Evolutionary conservation across 2,797 vertebrate species (phyloP).

Genomic region (Brachyrhaphis roseni): DNA sequence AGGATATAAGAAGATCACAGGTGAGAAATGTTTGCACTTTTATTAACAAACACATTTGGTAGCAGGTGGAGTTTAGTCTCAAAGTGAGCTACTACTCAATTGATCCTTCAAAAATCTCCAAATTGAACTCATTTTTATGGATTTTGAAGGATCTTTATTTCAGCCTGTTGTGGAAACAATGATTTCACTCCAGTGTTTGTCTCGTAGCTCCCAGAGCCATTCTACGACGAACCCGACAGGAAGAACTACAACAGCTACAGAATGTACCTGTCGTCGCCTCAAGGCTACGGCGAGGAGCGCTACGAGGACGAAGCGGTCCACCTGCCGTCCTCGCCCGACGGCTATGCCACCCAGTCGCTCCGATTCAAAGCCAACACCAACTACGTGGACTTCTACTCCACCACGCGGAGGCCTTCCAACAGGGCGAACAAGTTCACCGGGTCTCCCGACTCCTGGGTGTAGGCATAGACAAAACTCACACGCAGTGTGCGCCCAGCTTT

Average conservation of each 20-base stretch:
- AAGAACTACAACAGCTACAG: conserved; percentile 93
- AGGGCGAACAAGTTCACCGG: conserved; percentile 95
- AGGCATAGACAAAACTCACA: conserved; percentile 67
- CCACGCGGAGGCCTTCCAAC: conserved; percentile 91
- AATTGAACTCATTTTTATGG: not conserved
- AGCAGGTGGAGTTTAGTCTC: not conserved
- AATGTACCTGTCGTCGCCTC: conserved; percentile 93
- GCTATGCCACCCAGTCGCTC: conserved; percentile 88
- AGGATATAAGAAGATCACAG: conserved; percentile 89
- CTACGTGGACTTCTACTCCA: conserved; percentile 99
- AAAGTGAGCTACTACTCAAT: too few relatives aligned
- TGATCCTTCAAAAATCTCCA: not conserved
- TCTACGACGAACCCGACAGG: conserved; percentile 91
- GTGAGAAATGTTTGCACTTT: conserved; percentile 71
- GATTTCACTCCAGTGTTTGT: not conserved
- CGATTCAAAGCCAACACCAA: conserved; percentile 93
- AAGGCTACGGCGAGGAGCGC: conserved; percentile 91
- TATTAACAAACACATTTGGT: not conserved
- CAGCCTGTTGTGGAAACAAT: not conserved
- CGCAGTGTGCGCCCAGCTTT: conserved; percentile 20
- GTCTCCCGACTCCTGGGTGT: conserved; percentile 99
- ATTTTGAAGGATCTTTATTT: not conserved
- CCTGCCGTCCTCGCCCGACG: conserved; percentile 86
- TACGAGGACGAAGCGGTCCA: conserved; percentile 91
- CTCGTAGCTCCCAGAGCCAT: conserved; percentile 89